Conservation (phyloP, 23 tunicate species). For the Pegea sp. region DNA sequence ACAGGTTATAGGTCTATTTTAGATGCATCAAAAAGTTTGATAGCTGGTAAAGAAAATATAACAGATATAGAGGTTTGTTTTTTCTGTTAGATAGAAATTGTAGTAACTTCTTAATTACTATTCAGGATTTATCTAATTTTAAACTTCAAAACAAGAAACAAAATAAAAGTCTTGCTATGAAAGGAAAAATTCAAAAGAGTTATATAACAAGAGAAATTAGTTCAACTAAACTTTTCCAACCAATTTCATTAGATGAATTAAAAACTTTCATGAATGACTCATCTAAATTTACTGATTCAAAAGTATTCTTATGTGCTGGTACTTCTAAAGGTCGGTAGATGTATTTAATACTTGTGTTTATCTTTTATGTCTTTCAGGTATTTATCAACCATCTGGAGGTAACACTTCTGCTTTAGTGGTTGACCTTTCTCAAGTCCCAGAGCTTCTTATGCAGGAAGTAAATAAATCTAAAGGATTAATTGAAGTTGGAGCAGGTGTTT, state of each 20-base stretch:
- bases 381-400: background rate
- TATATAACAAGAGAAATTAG: background rate
- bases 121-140: background rate
- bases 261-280: background rate
- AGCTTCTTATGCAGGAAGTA: conserved; percentile 6
- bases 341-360: background rate
- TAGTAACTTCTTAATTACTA: no score
- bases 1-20: conserved; percentile 60
- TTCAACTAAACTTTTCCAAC: background rate
- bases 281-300: background rate
- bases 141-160: no score
- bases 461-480: background rate
- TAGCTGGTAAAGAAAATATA: no score
- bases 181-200: background rate
- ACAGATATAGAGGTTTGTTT: conserved; percentile 1
- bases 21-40: conserved; percentile 46
- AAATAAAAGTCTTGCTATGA: no score
- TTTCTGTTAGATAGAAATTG: no score
- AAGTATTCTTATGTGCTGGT: background rate
- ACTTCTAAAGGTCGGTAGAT: conserved; percentile 1
- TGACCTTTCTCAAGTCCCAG: conserved; percentile 16
- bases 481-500: conserved; percentile 30
- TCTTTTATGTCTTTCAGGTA: background rate
- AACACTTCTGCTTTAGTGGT: conserved; percentile 3
- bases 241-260: background rate